phyloP scores from a whole-genome alignment of 2,113 vertebrate species.

The Pseudorhombus dupliciocellatus region DNA sequence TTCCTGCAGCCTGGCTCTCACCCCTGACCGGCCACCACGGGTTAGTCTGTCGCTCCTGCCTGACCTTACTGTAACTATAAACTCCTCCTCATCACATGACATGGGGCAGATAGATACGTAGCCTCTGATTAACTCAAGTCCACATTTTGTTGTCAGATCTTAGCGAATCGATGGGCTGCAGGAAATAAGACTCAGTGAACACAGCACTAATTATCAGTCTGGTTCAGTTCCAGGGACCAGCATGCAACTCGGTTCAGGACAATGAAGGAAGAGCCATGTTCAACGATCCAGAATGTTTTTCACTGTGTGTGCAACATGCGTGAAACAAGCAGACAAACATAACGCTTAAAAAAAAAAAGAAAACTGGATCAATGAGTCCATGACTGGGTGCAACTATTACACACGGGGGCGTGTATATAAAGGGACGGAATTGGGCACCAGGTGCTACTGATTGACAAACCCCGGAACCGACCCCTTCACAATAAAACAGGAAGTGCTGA shows the following conservation, averaged over 20 bases:
- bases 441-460: too few species aligned
- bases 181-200: slow-evolving; percentile 23
- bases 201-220: slow-evolving; percentile 54
- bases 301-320: too few species aligned
- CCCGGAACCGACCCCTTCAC: too few species aligned
- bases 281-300: too few species aligned
- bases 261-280: too few species aligned
- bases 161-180: not conserved
- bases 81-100: not conserved
- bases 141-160: slow-evolving; percentile 16
- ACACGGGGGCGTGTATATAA: too few species aligned
- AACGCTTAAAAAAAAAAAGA: too few species aligned
- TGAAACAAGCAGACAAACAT: too few species aligned
- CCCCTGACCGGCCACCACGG: slow-evolving; percentile 4
- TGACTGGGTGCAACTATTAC: not conserved
- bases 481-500: too few species aligned
- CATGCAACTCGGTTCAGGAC: not conserved
- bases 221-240: slow-evolving; percentile 27
- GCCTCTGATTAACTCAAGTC: not conserved
- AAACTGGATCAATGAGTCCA: too few species aligned
- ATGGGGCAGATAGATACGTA: not conserved
- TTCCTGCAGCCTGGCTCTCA: slow-evolving; percentile 14
- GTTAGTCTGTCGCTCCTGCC: slow-evolving; percentile 25
- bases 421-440: too few species aligned
- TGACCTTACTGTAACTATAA: slow-evolving; percentile 13